Conservation (phyloP, 2,797 vertebrate species). For the Amblyraja radiata region DNA sequence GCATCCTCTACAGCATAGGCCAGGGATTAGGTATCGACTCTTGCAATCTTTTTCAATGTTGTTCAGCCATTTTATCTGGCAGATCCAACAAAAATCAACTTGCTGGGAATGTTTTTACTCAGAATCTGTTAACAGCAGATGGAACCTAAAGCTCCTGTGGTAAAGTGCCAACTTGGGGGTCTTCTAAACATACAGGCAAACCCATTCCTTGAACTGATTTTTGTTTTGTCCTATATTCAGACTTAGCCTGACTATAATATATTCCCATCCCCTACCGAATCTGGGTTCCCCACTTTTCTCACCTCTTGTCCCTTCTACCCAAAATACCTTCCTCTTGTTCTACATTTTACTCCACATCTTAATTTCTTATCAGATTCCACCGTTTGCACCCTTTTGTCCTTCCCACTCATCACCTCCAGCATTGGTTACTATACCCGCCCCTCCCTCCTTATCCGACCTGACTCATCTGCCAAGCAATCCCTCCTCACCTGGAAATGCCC, state of each 20-base stretch:
- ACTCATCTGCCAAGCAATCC: no score
- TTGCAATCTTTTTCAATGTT: constrained; percentile 13
- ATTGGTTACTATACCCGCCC: no score
- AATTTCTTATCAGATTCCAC: no score
- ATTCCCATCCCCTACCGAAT: no score
- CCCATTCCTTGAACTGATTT: neutral
- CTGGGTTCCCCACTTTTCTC: no score
- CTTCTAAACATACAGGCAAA: neutral
- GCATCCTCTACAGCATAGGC: neutral
- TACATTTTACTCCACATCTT: no score
- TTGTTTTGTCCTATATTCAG: neutral
- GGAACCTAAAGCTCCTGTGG: neutral
- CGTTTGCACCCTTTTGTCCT: no score
- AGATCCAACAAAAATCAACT: neutral
- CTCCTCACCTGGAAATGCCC: no score
- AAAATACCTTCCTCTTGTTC: no score
- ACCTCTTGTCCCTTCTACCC: no score
- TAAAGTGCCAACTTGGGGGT: neutral
- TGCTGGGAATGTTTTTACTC: neutral
- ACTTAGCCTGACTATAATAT: neutral
- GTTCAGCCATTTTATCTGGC: neutral
- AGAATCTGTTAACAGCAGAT: neutral
- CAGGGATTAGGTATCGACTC: neutral
- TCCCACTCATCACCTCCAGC: no score
- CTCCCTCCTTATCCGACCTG: no score